A percentile compares a stretch with the other conserved stretches of the same genome.
Conservation (phyloP, 23 tunicate species). For the Botrylloides violaceus region DNA sequence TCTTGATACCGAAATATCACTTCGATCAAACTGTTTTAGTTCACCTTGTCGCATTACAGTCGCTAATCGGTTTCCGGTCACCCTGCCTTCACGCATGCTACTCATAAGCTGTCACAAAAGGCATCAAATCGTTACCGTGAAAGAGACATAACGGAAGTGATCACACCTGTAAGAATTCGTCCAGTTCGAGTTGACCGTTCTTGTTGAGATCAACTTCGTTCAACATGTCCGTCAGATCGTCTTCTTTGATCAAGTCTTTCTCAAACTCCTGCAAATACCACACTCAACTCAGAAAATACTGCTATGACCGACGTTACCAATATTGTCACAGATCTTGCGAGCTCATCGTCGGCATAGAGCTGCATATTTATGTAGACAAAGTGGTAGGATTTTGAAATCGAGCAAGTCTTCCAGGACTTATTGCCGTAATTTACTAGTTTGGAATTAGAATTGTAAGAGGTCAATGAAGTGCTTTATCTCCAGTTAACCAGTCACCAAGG, state of each 20-base stretch:
- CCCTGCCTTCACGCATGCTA: constrained; percentile 47
- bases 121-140: too few species aligned
- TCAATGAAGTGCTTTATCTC: too few species aligned
- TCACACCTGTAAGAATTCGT: constrained; percentile 73
- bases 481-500: too few species aligned
- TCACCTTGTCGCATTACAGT: constrained; percentile 70
- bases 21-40: constrained; percentile 11
- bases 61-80: constrained; percentile 55
- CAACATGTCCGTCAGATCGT: constrained; percentile 47
- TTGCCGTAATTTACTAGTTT: too few species aligned
- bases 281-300: too few species aligned
- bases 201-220: constrained; percentile 87
- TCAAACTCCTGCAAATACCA: constrained; percentile 20
- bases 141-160: neutral
- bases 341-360: too few species aligned
- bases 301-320: too few species aligned
- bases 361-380: too few species aligned
- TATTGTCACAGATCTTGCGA: too few species aligned
- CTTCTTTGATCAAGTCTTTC: constrained; percentile 37
- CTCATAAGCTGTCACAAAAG: constrained; percentile 57
- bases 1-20: constrained; percentile 44
- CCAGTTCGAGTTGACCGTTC: constrained; percentile 84
- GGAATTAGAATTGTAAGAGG: too few species aligned
- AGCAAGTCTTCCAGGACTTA: too few species aligned
- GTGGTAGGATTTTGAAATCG: too few species aligned